Evolutionary conservation across 2,797 vertebrate species (phyloP), one percentile per base, ranked within the genome.

Genomic region (Aythya fuligula): DNA sequence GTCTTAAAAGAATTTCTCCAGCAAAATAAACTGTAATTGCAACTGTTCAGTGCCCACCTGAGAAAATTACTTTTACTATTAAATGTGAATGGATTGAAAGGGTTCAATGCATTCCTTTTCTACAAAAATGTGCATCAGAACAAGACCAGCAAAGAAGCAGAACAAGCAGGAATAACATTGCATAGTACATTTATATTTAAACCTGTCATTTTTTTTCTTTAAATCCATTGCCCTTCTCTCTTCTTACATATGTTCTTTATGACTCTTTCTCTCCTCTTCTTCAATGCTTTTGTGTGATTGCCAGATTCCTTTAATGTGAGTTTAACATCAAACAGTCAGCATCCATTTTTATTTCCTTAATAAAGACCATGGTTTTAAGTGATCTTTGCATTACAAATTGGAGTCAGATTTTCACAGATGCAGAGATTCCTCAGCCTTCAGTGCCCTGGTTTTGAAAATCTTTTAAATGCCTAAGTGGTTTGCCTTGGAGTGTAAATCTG

Each of bases 11-110:
- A 94, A 88, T 90, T 91, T 94, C 67, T 80, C 32, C 1, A 3
- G 53, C 24, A 96, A 90, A 96, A 94, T 94, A 94, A 94, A 85
- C 70, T 78, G 75, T 89, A 95, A 95, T 95, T 92, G 90, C 71
- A 93, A 74, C 72, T 94, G 74, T 77, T 96, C 85, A 78, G 65
- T 89, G 58, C 65, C 89, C 89, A 96, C 75, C 90, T 94, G 93
- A 95, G 93, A 95, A 97, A 96, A 97, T 93, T 73, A 94, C 94
- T 83, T 91, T 85, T 91, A 36, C 72, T 94, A 84, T 94, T 96
- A 90, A 94, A 94, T 71, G 32, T 76, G 85, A 96, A 85, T 61
- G 58, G 60, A 75, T 86, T 0, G 6, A 91, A 96, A 93, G 83
- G 30, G 9, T 88, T 96, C 70, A 54, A 45, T 3, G 7, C 49